These are phyloP conservation scores for Spodoptera littoralis DNA, from an alignment of 2,888 invertebrate species.

Conservation along the genomic window DNA sequence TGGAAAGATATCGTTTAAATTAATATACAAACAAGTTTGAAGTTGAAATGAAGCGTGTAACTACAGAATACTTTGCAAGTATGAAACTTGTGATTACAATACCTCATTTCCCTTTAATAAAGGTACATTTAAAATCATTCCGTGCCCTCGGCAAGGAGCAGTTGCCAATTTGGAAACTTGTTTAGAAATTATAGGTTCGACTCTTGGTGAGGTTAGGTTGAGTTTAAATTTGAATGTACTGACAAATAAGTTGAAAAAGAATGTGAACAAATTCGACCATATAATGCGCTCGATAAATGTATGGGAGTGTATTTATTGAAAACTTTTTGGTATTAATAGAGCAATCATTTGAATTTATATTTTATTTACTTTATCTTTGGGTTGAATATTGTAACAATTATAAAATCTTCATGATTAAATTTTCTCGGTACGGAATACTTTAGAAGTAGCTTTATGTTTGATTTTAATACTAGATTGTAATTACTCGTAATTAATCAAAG, in stretches of 20 bases:
- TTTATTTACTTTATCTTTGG: neutral
- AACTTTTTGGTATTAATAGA: neutral
- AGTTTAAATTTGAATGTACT: constrained; percentile 57
- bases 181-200: constrained; percentile 88
- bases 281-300: neutral
- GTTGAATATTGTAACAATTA: neutral
- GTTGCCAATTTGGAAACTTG: constrained; percentile 87
- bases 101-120: constrained; percentile 84
- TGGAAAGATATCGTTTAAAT: constrained; percentile 8
- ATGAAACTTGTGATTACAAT: constrained; percentile 80
- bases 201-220: constrained; percentile 70
- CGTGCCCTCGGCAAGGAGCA: constrained; percentile 78
- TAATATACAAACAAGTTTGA: constrained; percentile 39
- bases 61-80: constrained; percentile 54
- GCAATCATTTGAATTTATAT: no score
- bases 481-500: no score
- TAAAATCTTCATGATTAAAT: no score
- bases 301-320: no score
- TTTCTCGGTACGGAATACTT: no score
- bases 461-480: no score
- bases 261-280: constrained; percentile 40
- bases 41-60: constrained; percentile 40
- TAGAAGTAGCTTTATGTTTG: no score
- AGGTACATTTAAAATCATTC: constrained; percentile 80
- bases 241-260: constrained; percentile 45